Conservation (phyloP, 2,797 vertebrate genomes). For the Lycodopsis pacificus region DNA sequence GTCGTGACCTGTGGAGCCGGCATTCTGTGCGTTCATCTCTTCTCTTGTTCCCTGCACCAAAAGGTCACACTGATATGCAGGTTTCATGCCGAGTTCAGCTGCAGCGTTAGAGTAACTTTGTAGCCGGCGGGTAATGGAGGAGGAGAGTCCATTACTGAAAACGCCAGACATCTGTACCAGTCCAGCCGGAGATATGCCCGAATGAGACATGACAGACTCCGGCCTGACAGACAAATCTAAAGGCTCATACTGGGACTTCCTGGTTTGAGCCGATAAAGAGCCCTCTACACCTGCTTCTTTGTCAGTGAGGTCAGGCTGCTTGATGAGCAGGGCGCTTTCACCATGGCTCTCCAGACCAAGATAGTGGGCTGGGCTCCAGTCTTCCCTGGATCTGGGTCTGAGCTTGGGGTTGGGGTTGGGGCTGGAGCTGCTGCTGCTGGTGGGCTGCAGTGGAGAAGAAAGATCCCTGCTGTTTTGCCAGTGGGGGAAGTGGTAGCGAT, state of each 20-base stretch:
- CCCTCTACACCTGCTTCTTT: slow-evolving; percentile 76
- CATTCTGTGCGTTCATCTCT: slow-evolving; percentile 52
- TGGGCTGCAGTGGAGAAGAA: slow-evolving; percentile 80
- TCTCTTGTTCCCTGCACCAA: slow-evolving; percentile 86
- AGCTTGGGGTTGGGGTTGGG: slow-evolving; percentile 68
- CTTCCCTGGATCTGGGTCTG: slow-evolving; percentile 84
- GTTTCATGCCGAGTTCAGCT: slow-evolving; percentile 61
- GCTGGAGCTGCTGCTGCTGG: slow-evolving; percentile 76
- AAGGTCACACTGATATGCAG: slow-evolving; percentile 83
- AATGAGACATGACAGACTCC: slow-evolving; percentile 78
- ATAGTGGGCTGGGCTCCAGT: slow-evolving; percentile 84
- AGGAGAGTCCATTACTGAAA: slow-evolving; percentile 80
- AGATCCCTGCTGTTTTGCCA: slow-evolving; percentile 88
- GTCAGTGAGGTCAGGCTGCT: slow-evolving; percentile 72
- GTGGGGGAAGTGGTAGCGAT: slow-evolving; percentile 89
- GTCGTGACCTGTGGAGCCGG: slow-evolving; percentile 45
- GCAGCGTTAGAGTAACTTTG: slow-evolving; percentile 63
- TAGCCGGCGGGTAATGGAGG: slow-evolving; percentile 58
- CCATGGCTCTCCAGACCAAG: slow-evolving; percentile 84
- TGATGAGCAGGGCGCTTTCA: slow-evolving; percentile 65
- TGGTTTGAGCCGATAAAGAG: slow-evolving; percentile 76
- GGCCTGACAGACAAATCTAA: slow-evolving; percentile 92
- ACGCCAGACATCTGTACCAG: slow-evolving; percentile 76
- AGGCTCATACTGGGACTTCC: slow-evolving; percentile 93
- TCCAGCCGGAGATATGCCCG: slow-evolving; percentile 69